Conservation (phyloP, 2,113 vertebrate genomes). For the Tachycineta bicolor region DNA sequence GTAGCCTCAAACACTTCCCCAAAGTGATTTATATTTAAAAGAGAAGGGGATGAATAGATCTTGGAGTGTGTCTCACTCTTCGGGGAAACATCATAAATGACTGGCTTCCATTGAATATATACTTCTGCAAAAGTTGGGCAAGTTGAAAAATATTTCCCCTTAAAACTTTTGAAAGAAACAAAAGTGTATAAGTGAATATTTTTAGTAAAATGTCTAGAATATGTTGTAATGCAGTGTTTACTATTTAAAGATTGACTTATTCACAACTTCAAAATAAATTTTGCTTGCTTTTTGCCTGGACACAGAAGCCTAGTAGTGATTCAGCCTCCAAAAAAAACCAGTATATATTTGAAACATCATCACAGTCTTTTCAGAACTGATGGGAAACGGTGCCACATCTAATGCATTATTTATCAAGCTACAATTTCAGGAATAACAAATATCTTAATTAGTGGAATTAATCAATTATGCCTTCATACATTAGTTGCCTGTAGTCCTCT, state of each 20-base stretch:
- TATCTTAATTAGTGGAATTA: slow-evolving; percentile 65
- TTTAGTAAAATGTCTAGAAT: background rate
- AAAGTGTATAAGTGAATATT: background rate
- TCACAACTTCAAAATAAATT: background rate
- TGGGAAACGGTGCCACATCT: background rate
- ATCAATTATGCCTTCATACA: slow-evolving; percentile 53
- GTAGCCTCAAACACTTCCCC: background rate
- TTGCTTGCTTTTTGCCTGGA: background rate
- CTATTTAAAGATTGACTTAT: background rate
- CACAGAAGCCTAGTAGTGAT: background rate
- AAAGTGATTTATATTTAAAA: background rate
- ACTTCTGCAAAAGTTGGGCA: background rate
- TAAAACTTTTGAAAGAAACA: background rate
- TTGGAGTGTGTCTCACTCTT: background rate
- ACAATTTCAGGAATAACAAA: slow-evolving; percentile 58
- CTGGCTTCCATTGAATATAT: background rate
- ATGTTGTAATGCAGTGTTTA: background rate
- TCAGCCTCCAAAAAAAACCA: slow-evolving; percentile 1
- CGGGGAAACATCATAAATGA: background rate
- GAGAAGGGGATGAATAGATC: background rate
- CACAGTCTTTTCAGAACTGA: slow-evolving; percentile 7
- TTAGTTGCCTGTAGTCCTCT: slow-evolving; percentile 43
- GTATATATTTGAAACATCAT: slow-evolving; percentile 7
- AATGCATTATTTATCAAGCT: slow-evolving; percentile 58
- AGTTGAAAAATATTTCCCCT: background rate